These are phyloP conservation scores for Pseudomyrmex concolor DNA, from an alignment of 1,140 invertebrate genomes.

Conservation along the genomic window DNA sequence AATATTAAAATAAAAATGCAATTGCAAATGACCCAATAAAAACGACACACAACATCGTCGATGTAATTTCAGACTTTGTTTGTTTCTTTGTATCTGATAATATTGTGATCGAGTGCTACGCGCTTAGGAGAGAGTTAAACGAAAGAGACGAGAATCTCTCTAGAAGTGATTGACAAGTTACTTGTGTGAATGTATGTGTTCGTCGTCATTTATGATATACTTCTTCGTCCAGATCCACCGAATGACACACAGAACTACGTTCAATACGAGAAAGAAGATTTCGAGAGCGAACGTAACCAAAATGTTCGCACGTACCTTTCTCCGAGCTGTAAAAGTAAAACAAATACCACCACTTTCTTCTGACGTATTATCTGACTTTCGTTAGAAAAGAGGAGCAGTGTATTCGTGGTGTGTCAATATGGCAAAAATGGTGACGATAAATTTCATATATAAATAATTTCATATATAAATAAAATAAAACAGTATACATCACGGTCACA, in stretches of 20 bases:
- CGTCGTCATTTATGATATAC: conserved; percentile 10
- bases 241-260: conserved; percentile 8
- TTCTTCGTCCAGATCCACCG: neutral
- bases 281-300: conserved; percentile 33
- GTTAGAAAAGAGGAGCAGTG: conserved; percentile 17
- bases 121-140: neutral
- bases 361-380: conserved; percentile 59
- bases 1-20: conserved; percentile 3
- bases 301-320: conserved; percentile 67
- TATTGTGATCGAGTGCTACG: conserved; percentile 4
- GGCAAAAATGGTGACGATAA: conserved; percentile 40
- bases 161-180: conserved; percentile 12
- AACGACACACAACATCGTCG: neutral
- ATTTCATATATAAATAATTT: conserved; percentile 62
- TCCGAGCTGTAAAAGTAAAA: conserved; percentile 64
- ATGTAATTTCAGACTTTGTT: neutral
- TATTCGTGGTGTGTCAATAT: conserved; percentile 20
- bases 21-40: conserved; percentile 4
- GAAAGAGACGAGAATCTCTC: neutral
- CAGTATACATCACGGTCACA: conserved; percentile 26
- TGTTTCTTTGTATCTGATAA: conserved; percentile 15
- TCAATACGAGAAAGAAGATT: conserved; percentile 32
- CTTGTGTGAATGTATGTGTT: neutral
- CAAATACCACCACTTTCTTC: conserved; percentile 59
- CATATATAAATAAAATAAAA: conserved; percentile 55